Conservation (phyloP, 2,888 invertebrate species). For the Calameuta idolon region DNA sequence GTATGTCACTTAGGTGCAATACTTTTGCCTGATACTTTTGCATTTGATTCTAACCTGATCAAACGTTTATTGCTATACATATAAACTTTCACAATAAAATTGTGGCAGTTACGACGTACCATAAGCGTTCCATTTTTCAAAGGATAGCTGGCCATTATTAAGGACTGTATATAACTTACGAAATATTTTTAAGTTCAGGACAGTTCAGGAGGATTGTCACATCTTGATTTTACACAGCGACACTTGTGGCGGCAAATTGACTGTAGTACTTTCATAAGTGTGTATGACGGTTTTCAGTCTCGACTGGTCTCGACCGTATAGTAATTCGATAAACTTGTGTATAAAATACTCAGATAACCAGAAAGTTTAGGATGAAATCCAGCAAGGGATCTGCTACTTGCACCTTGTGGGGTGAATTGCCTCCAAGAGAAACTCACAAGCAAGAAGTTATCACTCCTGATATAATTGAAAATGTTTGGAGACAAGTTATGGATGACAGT, state of each 20-base stretch:
- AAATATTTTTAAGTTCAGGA: background rate
- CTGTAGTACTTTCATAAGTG: constrained; percentile 9
- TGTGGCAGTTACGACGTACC: background rate
- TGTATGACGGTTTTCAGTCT: background rate
- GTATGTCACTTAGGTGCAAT: background rate
- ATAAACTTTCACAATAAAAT: background rate
- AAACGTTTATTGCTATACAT: background rate
- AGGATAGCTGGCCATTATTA: background rate
- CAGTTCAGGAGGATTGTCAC: background rate
- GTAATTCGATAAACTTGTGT: background rate
- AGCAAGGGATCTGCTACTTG: constrained; percentile 45
- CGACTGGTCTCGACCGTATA: background rate
- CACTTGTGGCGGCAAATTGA: constrained; percentile 35
- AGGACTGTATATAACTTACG: background rate
- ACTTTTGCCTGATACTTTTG: background rate
- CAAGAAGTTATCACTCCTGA: constrained; percentile 64
- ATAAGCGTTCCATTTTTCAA: background rate
- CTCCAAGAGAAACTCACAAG: constrained; percentile 57
- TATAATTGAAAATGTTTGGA: constrained; percentile 64
- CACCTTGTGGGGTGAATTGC: constrained; percentile 60
- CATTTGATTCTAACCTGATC: background rate
- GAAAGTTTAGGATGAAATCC: constrained; percentile 52
- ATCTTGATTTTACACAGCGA: constrained; percentile 16
- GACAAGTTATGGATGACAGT: constrained; percentile 61
- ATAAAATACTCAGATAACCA: background rate